Base-by-base conservation (phyloP, 2,113 vertebrate species). In the Sebastes schlegelii region DNA sequence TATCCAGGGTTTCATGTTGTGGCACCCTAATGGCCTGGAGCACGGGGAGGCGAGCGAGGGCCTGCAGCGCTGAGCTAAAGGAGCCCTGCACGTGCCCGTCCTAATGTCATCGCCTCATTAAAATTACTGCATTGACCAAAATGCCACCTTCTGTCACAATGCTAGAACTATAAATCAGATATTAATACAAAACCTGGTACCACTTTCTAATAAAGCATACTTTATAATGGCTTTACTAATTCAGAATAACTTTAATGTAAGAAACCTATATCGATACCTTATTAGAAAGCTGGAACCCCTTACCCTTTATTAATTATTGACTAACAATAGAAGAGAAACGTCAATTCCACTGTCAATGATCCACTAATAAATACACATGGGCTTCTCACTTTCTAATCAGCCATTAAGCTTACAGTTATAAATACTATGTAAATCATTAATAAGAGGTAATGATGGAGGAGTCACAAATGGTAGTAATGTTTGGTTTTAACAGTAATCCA, bases 1-100 rank as follows among this genome's bases (percentile, higher is more conserved):
- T 90, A 49, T 89, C 77, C 85, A 58, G 58, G 75, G 78, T 61
- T 75, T 83, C 52, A 19, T 68, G 85, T 80, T 74, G 85, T 74
- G 87, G 83, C 81, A 48, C 60, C 77, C 71, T 83, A 84, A 88
- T 62, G 81, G 74, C 85, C 40, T 51, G n/a, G 55, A 49, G 26
- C 21, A 14, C 8, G 43, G 62, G 61, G 4, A 61, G 55, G 83
- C 71, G n/a, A 54, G 19, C 26, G 26, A 60, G 13, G 64, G 58
- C 81, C 76, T 21, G 66, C 62, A 63, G 83, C 65, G 54, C 52
- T 10, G 63, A 78, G 80, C 43, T 13, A 48, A 77, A 63, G 42
- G 61, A 57, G 71, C 46, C 58, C 23, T 40, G 70, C 79, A 85
- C 62, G 74, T 80, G 68, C 60, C 82, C 40, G 11, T 77, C 63